Conservation (phyloP, 2,888 invertebrate species). For the Agrotis exclamationis region DNA sequence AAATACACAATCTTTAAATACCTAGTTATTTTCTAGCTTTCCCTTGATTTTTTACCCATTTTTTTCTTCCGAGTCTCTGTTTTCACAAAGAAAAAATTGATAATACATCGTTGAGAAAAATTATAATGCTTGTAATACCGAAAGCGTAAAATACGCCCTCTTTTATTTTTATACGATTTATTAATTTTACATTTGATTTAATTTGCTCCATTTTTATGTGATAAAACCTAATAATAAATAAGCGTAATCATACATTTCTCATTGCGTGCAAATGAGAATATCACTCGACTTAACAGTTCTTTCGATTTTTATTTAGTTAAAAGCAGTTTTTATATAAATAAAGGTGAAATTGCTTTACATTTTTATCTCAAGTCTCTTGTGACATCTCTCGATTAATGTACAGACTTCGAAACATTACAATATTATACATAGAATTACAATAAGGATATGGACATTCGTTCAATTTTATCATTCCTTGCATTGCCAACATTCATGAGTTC, state of each 20-base stretch:
- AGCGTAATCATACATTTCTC: constrained; percentile 42
- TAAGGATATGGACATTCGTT: constrained; percentile 78
- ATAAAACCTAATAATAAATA: constrained; percentile 45
- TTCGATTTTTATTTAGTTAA: constrained; percentile 21
- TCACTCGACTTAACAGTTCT: constrained; percentile 26
- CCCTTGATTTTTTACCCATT: constrained; percentile 4
- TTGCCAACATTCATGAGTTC: constrained; percentile 39
- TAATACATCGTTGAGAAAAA: not conserved
- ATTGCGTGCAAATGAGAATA: constrained; percentile 31
- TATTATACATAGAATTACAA: constrained; percentile 64
- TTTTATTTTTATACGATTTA: constrained; percentile 3
- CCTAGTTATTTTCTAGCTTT: constrained; percentile 52
- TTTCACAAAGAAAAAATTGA: not conserved
- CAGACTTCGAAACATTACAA: constrained; percentile 52
- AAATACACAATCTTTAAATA: constrained; percentile 60
- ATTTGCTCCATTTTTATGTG: constrained; percentile 16
- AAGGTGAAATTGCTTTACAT: constrained; percentile 35
- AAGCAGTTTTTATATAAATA: constrained; percentile 15
- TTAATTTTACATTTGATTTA: constrained; percentile 14
- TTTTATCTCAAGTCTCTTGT: constrained; percentile 36
- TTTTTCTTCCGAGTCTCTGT: not conserved
- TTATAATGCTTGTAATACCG: not conserved
- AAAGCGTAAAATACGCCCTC: not conserved
- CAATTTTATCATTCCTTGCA: constrained; percentile 58
- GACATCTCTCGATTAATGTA: constrained; percentile 32